phyloP scores from a whole-genome alignment of 2,888 invertebrate species.

The Lochmaea crataegi region DNA sequence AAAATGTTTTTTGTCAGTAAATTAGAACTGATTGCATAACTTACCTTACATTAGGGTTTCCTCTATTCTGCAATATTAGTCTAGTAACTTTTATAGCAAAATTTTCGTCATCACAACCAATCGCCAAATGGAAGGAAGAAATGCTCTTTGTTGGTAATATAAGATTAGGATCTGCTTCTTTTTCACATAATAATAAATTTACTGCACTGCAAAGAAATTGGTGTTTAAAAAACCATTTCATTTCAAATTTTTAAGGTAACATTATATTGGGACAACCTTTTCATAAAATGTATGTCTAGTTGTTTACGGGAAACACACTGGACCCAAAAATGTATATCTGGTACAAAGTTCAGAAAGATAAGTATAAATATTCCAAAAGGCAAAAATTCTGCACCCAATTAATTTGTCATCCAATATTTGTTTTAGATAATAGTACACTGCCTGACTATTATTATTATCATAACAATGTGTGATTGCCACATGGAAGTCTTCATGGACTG shows the following conservation, averaged over 20 bases:
- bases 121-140: conserved; percentile 80
- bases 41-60: conserved; percentile 79
- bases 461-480: too few relatives aligned
- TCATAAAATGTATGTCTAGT: neutral
- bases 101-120: conserved; percentile 75
- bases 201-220: conserved; percentile 59
- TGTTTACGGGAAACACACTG: too few relatives aligned
- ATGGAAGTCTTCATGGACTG: too few relatives aligned
- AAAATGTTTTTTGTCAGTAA: too few relatives aligned
- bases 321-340: too few relatives aligned
- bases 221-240: neutral
- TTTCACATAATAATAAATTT: conserved; percentile 66
- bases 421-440: conserved; percentile 11
- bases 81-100: conserved; percentile 69
- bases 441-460: too few relatives aligned
- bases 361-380: neutral
- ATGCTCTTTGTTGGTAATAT: conserved; percentile 78
- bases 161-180: conserved; percentile 75
- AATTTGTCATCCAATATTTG: conserved; percentile 6
- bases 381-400: neutral
- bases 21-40: conserved; percentile 33
- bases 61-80: conserved; percentile 76
- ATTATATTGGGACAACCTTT: neutral
- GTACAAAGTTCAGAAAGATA: neutral
- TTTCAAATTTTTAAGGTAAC: too few relatives aligned